These are phyloP conservation scores for Myotis yumanensis DNA, from an alignment of 2,113 vertebrate genomes.

Conservation along the genomic window DNA sequence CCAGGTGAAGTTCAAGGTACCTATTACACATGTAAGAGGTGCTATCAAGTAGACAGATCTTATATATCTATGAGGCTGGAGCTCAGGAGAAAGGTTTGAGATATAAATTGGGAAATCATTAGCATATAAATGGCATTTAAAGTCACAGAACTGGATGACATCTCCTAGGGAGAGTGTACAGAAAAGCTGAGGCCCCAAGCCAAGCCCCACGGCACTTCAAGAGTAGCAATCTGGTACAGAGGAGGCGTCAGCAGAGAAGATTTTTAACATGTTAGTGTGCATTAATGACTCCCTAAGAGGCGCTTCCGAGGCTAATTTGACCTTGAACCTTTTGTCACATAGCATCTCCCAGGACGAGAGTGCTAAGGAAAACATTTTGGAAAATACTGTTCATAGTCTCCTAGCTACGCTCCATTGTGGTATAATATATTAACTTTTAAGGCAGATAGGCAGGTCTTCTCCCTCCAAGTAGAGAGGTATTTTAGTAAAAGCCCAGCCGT, in stretches of 20 bases:
- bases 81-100: neutral
- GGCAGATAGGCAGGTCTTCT: neutral
- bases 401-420: neutral
- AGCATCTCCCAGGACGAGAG: neutral
- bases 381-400: neutral
- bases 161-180: neutral
- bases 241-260: neutral
- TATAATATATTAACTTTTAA: neutral
- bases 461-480: neutral
- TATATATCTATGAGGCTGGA: neutral
- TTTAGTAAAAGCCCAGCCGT: neutral
- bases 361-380: neutral
- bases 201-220: neutral
- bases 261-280: neutral
- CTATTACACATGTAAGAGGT: neutral
- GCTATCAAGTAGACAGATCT: neutral
- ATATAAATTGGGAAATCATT: neutral
- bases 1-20: neutral
- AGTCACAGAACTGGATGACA: neutral
- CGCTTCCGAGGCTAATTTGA: neutral
- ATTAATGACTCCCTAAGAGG: neutral
- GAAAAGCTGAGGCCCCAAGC: neutral
- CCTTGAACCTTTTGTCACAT: neutral
- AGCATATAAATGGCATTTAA: neutral
- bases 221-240: slow-evolving; percentile 35